phyloP scores from a whole-genome alignment of 2,888 invertebrate species.

The Furcula furcula region DNA sequence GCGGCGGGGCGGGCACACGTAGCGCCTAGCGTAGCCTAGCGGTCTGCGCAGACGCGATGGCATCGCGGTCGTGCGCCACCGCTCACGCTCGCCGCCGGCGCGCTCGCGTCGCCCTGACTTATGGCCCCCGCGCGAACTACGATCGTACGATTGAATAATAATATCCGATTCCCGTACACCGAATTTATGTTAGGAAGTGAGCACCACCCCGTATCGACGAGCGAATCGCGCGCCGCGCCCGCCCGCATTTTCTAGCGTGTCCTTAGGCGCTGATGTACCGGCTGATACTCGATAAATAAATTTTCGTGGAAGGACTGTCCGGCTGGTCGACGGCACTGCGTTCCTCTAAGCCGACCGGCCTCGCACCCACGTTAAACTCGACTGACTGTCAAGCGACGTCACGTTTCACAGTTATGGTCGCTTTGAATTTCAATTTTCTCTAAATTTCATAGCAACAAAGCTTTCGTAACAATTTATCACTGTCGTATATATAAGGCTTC shows the following conservation, averaged over 20 bases:
- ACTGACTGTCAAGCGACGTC: slow-evolving; percentile 56
- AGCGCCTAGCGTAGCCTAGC: slow-evolving; percentile 59
- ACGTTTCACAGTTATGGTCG: slow-evolving; percentile 54
- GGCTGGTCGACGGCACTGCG: slow-evolving; percentile 49
- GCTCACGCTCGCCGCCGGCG: slow-evolving; percentile 79
- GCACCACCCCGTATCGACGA: slow-evolving; percentile 71
- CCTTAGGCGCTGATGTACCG: slow-evolving; percentile 59
- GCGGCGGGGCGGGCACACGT: slow-evolving; percentile 26
- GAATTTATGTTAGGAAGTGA: slow-evolving; percentile 80
- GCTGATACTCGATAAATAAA: slow-evolving; percentile 68
- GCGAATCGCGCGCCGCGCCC: slow-evolving; percentile 61
- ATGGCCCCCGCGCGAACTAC: slow-evolving; percentile 77
- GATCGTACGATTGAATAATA: slow-evolving; percentile 81
- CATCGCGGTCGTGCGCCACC: slow-evolving; percentile 77
- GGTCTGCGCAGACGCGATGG: slow-evolving; percentile 64
- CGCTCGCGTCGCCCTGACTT: slow-evolving; percentile 78
- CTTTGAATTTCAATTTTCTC: slow-evolving; percentile 57
- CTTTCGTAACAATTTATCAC: slow-evolving; percentile 20
- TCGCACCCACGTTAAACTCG: slow-evolving; percentile 21
- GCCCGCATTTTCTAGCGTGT: slow-evolving; percentile 60
- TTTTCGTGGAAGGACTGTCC: slow-evolving; percentile 40
- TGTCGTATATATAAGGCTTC: slow-evolving; percentile 8
- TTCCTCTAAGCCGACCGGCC: slow-evolving; percentile 35
- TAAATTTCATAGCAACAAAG: slow-evolving; percentile 25
- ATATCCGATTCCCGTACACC: slow-evolving; percentile 79